Conservation (phyloP, 2,113 vertebrate genomes). For the Siniperca chuatsi region DNA sequence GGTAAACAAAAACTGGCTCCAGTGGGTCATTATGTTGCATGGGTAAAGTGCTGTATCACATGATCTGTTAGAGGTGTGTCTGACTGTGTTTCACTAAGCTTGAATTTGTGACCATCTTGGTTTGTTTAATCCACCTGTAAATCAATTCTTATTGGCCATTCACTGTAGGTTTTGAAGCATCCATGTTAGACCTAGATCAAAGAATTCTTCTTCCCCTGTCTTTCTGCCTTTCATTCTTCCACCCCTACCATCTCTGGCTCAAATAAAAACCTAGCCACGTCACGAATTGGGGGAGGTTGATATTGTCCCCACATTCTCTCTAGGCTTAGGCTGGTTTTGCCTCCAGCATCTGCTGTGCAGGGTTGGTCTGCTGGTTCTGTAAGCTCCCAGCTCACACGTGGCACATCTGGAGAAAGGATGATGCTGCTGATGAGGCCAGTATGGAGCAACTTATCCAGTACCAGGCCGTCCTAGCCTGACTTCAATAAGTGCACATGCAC, state of each 20-base stretch:
- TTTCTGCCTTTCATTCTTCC: conserved; percentile 38
- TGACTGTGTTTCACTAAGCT: conserved; percentile 20
- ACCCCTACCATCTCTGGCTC: conserved; percentile 48
- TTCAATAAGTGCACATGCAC: conserved; percentile 17
- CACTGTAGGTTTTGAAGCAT: conserved; percentile 35
- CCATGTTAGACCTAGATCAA: conserved; percentile 59
- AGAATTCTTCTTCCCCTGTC: conserved; percentile 38
- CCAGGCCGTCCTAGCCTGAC: conserved; percentile 64
- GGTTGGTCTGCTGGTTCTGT: conserved; percentile 67
- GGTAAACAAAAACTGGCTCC: conserved; percentile 76
- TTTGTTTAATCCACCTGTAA: conserved; percentile 65
- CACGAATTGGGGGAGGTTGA: conserved; percentile 57
- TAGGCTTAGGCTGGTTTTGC: conserved; percentile 63
- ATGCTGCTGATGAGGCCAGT: conserved; percentile 66
- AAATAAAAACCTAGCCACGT: conserved; percentile 64
- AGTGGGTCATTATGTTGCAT: conserved; percentile 66
- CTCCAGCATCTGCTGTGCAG: conserved; percentile 80
- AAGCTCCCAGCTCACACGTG: conserved; percentile 80
- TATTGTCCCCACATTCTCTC: conserved; percentile 74
- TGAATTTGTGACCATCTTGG: conserved; percentile 39
- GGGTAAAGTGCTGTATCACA: conserved; percentile 62
- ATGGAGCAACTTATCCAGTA: conserved; percentile 69
- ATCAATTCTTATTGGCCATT: conserved; percentile 36
- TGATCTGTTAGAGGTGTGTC: conserved; percentile 56
- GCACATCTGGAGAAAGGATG: conserved; percentile 87